Evolutionary conservation across 2,888 invertebrate species (phyloP), one percentile per base, ranked within the genome.

Genomic region (Bhutanitis thaidina): DNA sequence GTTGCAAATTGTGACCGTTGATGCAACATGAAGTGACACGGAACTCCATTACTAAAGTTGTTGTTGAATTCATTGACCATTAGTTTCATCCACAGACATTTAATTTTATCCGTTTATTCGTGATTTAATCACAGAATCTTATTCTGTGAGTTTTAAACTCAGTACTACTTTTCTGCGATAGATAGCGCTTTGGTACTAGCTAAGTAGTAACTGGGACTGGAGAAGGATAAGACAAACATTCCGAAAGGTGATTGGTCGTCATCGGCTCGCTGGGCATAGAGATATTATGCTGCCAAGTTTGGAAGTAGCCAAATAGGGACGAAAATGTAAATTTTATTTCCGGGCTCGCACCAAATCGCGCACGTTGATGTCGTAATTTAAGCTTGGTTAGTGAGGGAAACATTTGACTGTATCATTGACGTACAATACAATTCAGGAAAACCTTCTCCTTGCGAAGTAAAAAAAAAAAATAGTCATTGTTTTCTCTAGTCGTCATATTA

Each of bases 241-340:
- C 54, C 54, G 51, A 59, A 58, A 55, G 59, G 60, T 71, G 75
- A 80, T 82, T 80, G 79, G 80, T 70, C 62, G 56, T 52, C 60
- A 55, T 49, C 46, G n/a, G n/a, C n/a, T n/a, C n/a, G n/a, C n/a
- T n/a, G 53, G 54, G 59, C 59, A 62, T 49, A 65, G 64, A 43
- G 61, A 61, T 74, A 77, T 74, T 68, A 80, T 53, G 62, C 84
- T 69, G 61, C 81, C 69, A 74, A 77, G 56, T 74, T 65, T 60
- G 62, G 73, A 62, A 66, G 80, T 65, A 53, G 52, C 64, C 62
- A 64, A 69, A 69, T 71, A 78, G 71, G 76, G 69, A 74, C 69
- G 68, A 75, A 74, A 75, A 69, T 71, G 56, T 61, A 56, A 60
- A 65, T 61, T 63, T 59, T 61, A 71, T 75, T 78, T 64, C 64